Base-by-base conservation (phyloP, 64 coral and sea anemone species). In the Catalaphyllia jardinei region DNA sequence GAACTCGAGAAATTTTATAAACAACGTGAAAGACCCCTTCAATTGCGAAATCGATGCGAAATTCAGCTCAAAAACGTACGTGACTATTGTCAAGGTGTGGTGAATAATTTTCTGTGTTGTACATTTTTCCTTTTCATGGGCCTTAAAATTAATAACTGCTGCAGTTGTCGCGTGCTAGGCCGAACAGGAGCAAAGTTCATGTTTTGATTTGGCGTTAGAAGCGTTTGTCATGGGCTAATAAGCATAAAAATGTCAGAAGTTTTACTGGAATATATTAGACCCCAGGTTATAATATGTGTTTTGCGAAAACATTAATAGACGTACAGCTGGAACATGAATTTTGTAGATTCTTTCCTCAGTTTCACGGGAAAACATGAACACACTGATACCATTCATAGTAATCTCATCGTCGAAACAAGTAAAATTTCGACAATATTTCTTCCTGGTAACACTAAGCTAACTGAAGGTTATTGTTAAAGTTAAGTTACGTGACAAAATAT, bases 51-150 rank as follows among this genome's bases (percentile, higher is more conserved):
- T 85, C 81, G 20, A 85, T 28, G 18, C 20, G 39, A 28, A 71
- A 85, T 71, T 61, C 16, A 35, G 35, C n/a, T n/a, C 39, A 59
- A 62, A 49, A 64, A 42, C 62, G 67, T 62, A 87, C 72, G 73
- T 92, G 83, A 28, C 81, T 80, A 13, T 13, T 28, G 69, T 14
- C 15, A 35, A 85, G 81, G 62, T 85, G 63, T 69, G 81, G 81
- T 69, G 35, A 50, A 16, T 65, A 81, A 10, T 33, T 35, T 28
- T 81, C 3, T 35, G n/a, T 16, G 28, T 46, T 38, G 54, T 62
- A 57, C 15, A 16, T 46, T 85, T 35, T 19, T 67, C 31, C 17
- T 22, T 35, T 38, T 85, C 19, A 14, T 71, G 33, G 46, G 10
- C 81, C 24, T 50, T 85, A 27, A 71, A 71, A 27, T 29, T 80